Evolutionary conservation across 2,888 invertebrate genomes (phyloP), one percentile per base, ranked within the genome.

Genomic region (Pseudococcus viburni): DNA sequence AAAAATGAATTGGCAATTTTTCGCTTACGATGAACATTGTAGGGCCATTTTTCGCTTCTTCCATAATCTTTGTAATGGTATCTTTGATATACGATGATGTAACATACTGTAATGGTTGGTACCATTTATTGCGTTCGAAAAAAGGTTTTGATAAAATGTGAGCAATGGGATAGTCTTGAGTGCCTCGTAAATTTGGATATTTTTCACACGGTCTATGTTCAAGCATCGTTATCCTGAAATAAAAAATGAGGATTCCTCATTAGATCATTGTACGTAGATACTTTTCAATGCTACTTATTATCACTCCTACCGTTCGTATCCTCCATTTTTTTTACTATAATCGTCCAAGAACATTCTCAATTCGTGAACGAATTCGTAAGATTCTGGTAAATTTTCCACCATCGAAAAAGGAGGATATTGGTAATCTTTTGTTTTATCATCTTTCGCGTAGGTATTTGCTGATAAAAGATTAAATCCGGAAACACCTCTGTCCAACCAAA

Each of bases 341-440:
- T 84, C 46, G 33, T 89, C 89, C 5, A 86, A 19, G 26, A 84
- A 83, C n/a, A 15, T 19, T 55, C 89, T 39, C 48, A 89, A 86
- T 68, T 89, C 88, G 17, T 84, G n/a, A 33, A 89, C 11, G 9
- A 84, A 77, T 15, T 87, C 89, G 19, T 89, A 88, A 3, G 22
- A 46, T 83, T 86, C 89, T 19, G 88, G 85, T 0, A 0, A 1
- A 68, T 26, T 7, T 46, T 33, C 39, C 11, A 88, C 73, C 5
- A 84, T 64, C 0, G n/a, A 15, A 1, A n/a, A 4, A 46, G 15
- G 9, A 26, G 48, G 48, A 0, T n/a, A 12, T 15, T 84, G 68
- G 42, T 89, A 84, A 42, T 89, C 87, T 17, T 11, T 42, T 6
- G 88, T 19, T 33, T 26, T 19, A 55, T 39, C 48, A 77, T 80